Base-by-base conservation (phyloP, 2,113 vertebrate species). In the Paratilapia polleni region DNA sequence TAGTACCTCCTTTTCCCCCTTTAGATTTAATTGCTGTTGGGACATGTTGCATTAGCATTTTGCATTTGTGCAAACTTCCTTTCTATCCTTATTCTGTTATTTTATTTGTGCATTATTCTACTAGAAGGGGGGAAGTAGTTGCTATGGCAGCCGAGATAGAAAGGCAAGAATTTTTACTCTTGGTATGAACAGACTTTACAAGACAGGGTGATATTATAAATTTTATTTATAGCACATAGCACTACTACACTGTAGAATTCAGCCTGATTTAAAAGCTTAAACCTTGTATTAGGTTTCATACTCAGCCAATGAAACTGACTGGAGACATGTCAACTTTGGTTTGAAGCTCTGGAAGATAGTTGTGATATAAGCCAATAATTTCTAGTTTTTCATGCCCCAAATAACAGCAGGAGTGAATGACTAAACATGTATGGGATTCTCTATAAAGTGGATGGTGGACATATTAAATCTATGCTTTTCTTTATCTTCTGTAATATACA, bases 101-200 rank as follows among this genome's bases (percentile, higher is more conserved):
- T 83, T 74, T n/a, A 81, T 73, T 73, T 31, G 66, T 52, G 38
- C 31, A 38, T 41, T 13, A 73, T 28, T 31, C 56, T 3, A 80
- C 31, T 1, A 31, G 34, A 77, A 60, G 5, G 57, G 64, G 60
- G 31, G 74, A 36, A 68, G 41, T 20, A 15, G 87, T 83, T 87
- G 63, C 85, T 75, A 85, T 81, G 77, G 82, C 77, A 87, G 82
- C 82, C 77, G 70, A 63, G 63, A 66, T 57, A 47, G 66, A 77
- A 66, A 78, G 14, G 52, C 5, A 76, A 73, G 22, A 24, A 31
- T 60, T 85, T 54, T 3, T 8, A 34, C n/a, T 52, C 17, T 34
- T 34, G 5, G 41, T 31, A 56, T 75, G 28, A 62, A 66, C 36
- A 54, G 19, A 66, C 68, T 74, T 79, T 31, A 60, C n/a, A 73